Evolutionary conservation across 2,888 invertebrate species (phyloP).

Genomic region (Synergus laeviventris): DNA sequence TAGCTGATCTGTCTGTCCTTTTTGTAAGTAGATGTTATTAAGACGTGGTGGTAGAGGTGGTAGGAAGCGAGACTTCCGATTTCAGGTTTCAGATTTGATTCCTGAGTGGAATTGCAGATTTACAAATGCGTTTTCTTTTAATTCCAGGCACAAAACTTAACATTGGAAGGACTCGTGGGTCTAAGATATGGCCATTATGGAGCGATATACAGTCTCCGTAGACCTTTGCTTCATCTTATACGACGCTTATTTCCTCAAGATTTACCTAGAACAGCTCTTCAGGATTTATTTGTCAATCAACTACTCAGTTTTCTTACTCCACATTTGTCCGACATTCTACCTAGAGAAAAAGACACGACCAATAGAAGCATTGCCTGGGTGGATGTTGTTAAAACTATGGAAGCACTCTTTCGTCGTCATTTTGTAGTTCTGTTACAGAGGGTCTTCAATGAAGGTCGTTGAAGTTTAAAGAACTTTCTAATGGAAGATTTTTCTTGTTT

Average conservation of each 20-base stretch:
- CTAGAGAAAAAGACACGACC: conserved; percentile 51
- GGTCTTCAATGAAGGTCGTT: conserved; percentile 59
- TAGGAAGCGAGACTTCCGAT: too few relatives aligned
- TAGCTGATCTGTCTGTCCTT: conserved; percentile 56
- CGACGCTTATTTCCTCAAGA: conserved; percentile 58
- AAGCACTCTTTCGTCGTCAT: conserved; percentile 57
- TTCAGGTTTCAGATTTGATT: not conserved
- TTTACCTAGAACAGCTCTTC: conserved; percentile 48
- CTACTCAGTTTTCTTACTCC: conserved; percentile 58
- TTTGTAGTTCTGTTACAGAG: conserved; percentile 54
- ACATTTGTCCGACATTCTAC: conserved; percentile 56
- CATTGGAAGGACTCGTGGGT: conserved; percentile 57
- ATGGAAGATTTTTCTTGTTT: not conserved
- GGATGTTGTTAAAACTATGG: conserved; percentile 61
- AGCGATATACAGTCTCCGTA: conserved; percentile 59
- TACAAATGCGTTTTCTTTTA: conserved; percentile 19
- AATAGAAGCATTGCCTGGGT: conserved; percentile 44
- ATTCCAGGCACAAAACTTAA: conserved; percentile 60
- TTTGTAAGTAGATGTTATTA: conserved; percentile 56
- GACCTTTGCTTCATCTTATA: conserved; percentile 61
- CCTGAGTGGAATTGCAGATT: not conserved
- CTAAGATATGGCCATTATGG: conserved; percentile 56
- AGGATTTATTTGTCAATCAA: conserved; percentile 57
- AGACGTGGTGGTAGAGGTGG: too few relatives aligned
- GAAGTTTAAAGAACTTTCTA: not conserved